Evolutionary conservation across 2,113 vertebrate genomes (phyloP), one percentile per base, ranked within the genome.

Genomic region (Apus apus): DNA sequence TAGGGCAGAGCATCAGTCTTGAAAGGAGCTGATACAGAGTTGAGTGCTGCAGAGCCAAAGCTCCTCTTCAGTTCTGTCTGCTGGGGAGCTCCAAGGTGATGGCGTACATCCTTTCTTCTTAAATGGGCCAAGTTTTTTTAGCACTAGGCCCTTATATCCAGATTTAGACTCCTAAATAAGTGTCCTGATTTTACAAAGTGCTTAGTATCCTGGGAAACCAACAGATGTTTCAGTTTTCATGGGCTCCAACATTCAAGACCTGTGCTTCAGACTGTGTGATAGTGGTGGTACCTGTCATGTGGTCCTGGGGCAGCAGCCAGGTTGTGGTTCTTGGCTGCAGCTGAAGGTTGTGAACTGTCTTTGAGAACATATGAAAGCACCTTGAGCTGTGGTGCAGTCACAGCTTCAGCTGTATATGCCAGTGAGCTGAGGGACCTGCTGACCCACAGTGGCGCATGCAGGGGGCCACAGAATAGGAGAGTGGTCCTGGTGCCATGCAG

Each of bases 101-200:
- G 93, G 76, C 0, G 83, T 81, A 84, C 90, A 93, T 94, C 79
- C 80, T 94, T 97, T 97, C 79, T 96, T 95, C 90, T 87, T 97
- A 96, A 96, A 90, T 96, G 94, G 95, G 93, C 68, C 94, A 93
- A 73, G 79, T 92, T 93, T 95, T 97, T 96, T 92, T 96, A 96
- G 92, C 78, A 34, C 88, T 75, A 50, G 90, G 82, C 73, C 85
- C 90, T 95, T 95, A 90, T 86, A 94, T 92, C 96, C 83, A 81
- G 96, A 96, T 97, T 95, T 96, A 96, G 94, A 50, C 73, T 94
- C 85, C 94, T 93, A 75, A 97, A 94, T 95, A 96, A 94, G 57
- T 95, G 96, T 86, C 93, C 94, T 96, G 91, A 45, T 96, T 97
- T 97, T 95, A 87, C 6, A 5, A 85, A 94, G 58, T 89, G 89